Evolutionary conservation across 2,113 vertebrate species (phyloP), one percentile per base, ranked within the genome.

Genomic region (Perccottus glenii): DNA sequence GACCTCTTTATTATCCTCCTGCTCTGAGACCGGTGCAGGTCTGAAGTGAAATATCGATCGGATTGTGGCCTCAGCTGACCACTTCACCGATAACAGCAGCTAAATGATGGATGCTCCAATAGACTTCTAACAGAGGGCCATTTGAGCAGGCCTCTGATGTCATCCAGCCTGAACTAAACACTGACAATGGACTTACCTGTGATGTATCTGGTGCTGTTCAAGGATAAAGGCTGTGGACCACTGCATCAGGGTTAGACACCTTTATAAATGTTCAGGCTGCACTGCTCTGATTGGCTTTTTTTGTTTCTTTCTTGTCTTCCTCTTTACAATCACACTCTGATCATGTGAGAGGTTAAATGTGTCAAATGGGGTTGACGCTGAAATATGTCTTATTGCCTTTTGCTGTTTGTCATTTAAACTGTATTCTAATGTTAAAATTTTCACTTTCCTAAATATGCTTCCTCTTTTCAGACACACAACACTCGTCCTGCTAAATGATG

Each of bases 71-170:
- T 63, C 43, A 2, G 53, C 65, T 72, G 86, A 82, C 71, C 61
- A 36, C 53, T 55, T 70, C 50, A 46, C 68, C 61, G 19, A 81
- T 68, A 78, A 77, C 43, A 49, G 36, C 56, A 59, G 66, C 78
- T 80, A 73, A 84, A 69, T 82, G 77, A 77, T 73, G 50, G 66
- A 75, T 83, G 57, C 51, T 62, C 80, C 56, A 48, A 64, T 59
- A 61, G 64, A 48, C 52, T 64, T 74, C 64, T 50, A 6, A 46
- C 70, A 72, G 55, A 66, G 56, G 0, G 32, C 15, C n/a, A 72
- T 66, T 69, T 66, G 64, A 85, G 80, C 75, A 43, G n/a, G 69
- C 70, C 60, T 70, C 51, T 27, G 64, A 70, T 33, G 70, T 74
- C 71, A 65, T 46, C 35, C 27, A 49, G 62, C 38, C 42, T 70